phyloP scores from a whole-genome alignment of 1,140 invertebrate species.

The Aleiodes sp. region DNA sequence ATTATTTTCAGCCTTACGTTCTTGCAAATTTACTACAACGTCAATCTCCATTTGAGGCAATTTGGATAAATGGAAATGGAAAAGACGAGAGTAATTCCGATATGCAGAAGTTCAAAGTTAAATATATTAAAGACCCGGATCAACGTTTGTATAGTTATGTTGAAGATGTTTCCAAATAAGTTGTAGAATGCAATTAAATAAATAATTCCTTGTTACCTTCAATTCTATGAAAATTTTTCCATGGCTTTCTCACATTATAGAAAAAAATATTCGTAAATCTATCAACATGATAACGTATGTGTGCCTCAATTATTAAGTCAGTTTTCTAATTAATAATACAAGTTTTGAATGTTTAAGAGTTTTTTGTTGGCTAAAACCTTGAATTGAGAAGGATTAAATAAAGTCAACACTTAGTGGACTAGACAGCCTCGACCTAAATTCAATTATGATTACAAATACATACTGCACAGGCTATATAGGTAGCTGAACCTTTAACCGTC shows the following conservation, averaged over 20 bases:
- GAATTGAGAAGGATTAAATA: slow-evolving; percentile 33
- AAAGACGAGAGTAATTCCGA: slow-evolving; percentile 29
- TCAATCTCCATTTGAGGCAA: not conserved
- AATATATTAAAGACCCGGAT: slow-evolving; percentile 36
- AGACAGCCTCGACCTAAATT: slow-evolving; percentile 38
- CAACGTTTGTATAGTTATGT: slow-evolving; percentile 41
- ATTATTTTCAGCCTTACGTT: slow-evolving; percentile 1
- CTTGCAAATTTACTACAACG: not conserved
- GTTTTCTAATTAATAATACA: slow-evolving; percentile 18
- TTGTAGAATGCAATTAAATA: slow-evolving; percentile 13
- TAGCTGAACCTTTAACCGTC: no score
- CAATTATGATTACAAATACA: no score
- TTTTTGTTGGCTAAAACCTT: slow-evolving; percentile 25
- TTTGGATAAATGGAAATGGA: not conserved
- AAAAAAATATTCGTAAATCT: no score
- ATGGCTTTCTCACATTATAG: no score
- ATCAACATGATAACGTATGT: no score
- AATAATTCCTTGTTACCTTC: slow-evolving; percentile 1
- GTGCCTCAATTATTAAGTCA: not conserved
- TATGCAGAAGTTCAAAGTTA: slow-evolving; percentile 19
- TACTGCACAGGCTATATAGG: slow-evolving; percentile 44
- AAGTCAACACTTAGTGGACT: slow-evolving; percentile 36
- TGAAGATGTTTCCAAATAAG: slow-evolving; percentile 15
- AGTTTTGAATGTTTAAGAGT: no score
- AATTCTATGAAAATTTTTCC: not conserved